These are phyloP conservation scores for Portunus trituberculatus DNA, from an alignment of 1,140 invertebrate species.

Conservation along the genomic window DNA sequence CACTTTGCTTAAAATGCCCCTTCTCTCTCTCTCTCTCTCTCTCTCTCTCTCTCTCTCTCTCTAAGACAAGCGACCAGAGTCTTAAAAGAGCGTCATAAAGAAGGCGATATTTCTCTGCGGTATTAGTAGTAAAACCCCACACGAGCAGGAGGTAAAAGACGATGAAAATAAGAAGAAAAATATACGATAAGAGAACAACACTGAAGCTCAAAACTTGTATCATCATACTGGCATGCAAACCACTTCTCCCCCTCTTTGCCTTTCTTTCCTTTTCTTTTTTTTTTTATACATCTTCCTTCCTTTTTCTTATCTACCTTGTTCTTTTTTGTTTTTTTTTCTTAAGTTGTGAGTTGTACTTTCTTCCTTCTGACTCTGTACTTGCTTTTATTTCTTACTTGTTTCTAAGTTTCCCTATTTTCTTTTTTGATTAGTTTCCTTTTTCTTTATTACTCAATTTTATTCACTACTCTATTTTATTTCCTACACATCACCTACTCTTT, in stretches of 20 bases:
- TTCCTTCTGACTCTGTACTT: background rate
- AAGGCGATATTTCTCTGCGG: background rate
- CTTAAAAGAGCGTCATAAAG: background rate
- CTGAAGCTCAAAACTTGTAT: background rate
- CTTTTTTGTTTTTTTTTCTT: background rate
- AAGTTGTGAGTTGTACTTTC: background rate
- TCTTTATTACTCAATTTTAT: background rate
- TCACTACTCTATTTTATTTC: background rate
- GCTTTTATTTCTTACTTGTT: background rate
- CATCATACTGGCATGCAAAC: background rate
- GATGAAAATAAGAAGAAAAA: conserved; percentile 2
- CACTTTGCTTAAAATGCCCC: too few species aligned
- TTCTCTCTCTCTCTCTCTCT: background rate
- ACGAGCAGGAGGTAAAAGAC: background rate
- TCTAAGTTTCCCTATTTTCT: background rate
- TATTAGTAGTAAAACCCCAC: background rate
- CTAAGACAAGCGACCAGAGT: background rate
- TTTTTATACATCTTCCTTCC: background rate
- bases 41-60: background rate
- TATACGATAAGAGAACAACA: background rate
- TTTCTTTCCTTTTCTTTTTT: background rate
- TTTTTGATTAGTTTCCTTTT: background rate
- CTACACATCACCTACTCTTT: background rate
- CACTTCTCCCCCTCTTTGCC: background rate
- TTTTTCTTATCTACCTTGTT: background rate